phyloP scores from a whole-genome alignment of 2,888 invertebrate genomes.

The Octonoba sinensis region DNA sequence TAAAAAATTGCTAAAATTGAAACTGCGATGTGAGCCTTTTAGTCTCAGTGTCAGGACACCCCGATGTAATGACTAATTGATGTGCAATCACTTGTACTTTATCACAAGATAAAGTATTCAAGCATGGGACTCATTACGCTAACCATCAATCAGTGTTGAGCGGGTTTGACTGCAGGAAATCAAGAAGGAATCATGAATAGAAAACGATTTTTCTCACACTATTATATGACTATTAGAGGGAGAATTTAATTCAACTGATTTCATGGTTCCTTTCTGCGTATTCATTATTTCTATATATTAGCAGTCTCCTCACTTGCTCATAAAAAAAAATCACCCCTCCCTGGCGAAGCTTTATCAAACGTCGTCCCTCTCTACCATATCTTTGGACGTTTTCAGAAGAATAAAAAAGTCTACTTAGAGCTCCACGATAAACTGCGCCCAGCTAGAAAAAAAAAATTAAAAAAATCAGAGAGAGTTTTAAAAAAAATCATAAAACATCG shows the following conservation, averaged over 20 bases:
- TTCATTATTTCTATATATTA: neutral
- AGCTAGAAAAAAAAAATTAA: conserved; percentile 2
- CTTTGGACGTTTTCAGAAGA: conserved; percentile 13
- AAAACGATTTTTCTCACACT: too few species aligned
- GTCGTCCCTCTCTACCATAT: conserved; percentile 11
- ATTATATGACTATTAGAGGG: too few species aligned
- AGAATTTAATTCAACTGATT: neutral
- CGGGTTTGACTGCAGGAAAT: too few species aligned
- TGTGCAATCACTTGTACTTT: too few species aligned
- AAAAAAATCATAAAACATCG: conserved; percentile 36
- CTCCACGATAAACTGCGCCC: conserved; percentile 16
- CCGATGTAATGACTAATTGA: too few species aligned
- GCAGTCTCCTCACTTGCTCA: conserved; percentile 13
- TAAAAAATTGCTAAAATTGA: too few species aligned
- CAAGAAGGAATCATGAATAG: too few species aligned
- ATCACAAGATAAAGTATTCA: too few species aligned
- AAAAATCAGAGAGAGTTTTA: conserved; percentile 8
- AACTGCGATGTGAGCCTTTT: too few species aligned
- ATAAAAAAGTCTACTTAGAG: conserved; percentile 10
- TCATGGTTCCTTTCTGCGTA: neutral
- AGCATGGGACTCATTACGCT: too few species aligned
- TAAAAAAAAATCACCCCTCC: neutral
- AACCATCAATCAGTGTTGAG: too few species aligned
- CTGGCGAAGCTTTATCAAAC: conserved; percentile 22
- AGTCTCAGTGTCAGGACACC: too few species aligned